Conservation (phyloP, 2,113 vertebrate genomes). For the Eurystomus gularis region DNA sequence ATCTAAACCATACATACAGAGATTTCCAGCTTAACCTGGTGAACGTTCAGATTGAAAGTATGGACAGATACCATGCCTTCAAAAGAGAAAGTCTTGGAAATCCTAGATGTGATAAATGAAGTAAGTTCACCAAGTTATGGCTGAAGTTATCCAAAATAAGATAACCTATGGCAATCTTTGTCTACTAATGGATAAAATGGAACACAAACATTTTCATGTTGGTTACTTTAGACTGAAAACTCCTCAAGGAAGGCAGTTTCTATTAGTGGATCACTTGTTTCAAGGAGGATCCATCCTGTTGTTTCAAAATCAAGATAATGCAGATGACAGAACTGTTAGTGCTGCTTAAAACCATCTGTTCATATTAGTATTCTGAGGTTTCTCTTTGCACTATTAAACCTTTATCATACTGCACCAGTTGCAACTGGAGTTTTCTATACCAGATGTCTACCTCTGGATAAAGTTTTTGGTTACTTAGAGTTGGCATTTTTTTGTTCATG, state of each 20-base stretch:
- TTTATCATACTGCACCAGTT: neutral
- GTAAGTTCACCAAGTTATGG: neutral
- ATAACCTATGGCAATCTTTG: neutral
- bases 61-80: neutral
- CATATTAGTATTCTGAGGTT: neutral
- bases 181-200: neutral
- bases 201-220: neutral
- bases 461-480: constrained; percentile 13
- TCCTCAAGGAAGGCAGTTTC: neutral
- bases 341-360: neutral
- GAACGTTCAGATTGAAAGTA: neutral
- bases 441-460: neutral
- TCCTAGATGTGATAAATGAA: neutral
- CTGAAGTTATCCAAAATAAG: neutral
- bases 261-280: neutral
- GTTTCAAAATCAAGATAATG: neutral
- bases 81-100: neutral
- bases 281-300: neutral
- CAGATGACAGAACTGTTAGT: neutral
- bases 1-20: neutral
- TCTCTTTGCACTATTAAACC: neutral
- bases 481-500: neutral
- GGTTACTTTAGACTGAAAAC: neutral
- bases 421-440: neutral
- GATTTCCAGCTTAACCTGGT: neutral